phyloP scores from a whole-genome alignment of 2,888 invertebrate species.

The Acleris literana region DNA sequence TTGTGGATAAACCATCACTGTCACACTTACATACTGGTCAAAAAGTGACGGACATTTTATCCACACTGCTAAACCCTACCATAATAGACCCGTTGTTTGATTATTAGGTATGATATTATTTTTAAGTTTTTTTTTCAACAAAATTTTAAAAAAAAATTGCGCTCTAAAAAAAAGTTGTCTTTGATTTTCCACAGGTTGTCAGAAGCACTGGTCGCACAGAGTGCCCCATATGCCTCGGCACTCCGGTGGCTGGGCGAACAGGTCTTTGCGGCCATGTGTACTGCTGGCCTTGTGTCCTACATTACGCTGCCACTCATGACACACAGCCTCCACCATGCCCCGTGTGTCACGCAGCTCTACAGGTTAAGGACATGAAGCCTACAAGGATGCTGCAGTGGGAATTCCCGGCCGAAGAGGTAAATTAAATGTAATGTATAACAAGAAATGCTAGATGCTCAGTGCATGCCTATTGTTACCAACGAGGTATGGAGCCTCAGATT shows the following conservation, averaged over 20 bases:
- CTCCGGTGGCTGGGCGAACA: slow-evolving; percentile 94
- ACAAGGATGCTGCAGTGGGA: slow-evolving; percentile 78
- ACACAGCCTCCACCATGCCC: slow-evolving; percentile 92
- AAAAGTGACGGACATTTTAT: no score
- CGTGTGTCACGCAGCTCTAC: slow-evolving; percentile 93
- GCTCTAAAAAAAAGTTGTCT: no score
- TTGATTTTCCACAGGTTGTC: slow-evolving; percentile 58
- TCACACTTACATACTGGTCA: no score
- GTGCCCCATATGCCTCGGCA: slow-evolving; percentile 96
- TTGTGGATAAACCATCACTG: no score
- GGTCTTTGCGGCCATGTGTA: slow-evolving; percentile 97
- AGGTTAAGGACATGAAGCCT: slow-evolving; percentile 91
- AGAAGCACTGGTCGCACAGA: slow-evolving; percentile 69
- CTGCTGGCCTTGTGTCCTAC: slow-evolving; percentile 97
- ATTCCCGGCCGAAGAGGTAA: slow-evolving; percentile 67
- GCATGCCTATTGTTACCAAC: no score
- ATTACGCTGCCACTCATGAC: slow-evolving; percentile 94
- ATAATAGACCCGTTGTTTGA: no score
- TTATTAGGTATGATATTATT: no score
- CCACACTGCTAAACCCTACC: no score
- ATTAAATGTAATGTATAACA: not conserved
- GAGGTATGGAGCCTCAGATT: no score
- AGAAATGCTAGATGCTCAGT: no score
- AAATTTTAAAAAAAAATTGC: no score
- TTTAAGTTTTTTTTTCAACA: no score